Evolutionary conservation across 2,888 invertebrate species (phyloP), one percentile per base, ranked within the genome.

Genomic region (Eilema depressum): DNA sequence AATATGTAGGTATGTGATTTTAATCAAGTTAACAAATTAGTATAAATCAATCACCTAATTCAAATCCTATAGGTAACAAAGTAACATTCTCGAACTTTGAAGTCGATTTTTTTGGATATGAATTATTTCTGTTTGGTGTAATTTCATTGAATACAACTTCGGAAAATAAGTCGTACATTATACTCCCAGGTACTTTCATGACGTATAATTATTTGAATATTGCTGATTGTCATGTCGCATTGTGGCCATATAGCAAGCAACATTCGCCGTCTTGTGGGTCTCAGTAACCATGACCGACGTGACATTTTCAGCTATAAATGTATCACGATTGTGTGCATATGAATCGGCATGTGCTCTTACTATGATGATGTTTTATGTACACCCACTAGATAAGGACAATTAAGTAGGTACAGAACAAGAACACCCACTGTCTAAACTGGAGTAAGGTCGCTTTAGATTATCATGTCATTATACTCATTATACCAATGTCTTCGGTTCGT

Each of bases 281-380:
- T 63, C 61, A 69, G 30, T 30, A 4, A 63, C 63, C 65, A 68
- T 86, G 87, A 86, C 79, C 82, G 84, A 82, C 75, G 80, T 82
- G 88, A 82, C 88, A 88, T 89, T 86, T 86, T 70, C 73, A 80
- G 77, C 81, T 83, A 75, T 75, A 25, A 14, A 65, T 65, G 65
- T 33, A 70, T 72, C 66, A 73, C 84, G 76, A 93, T 93, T 92
- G 92, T 92, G 90, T 92, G 90, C 85, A 89, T 91, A 92, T 92
- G 80, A 89, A 85, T 78, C 85, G 86, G 87, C 86, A 86, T 88
- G 86, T 84, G 81, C 53, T 53, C 76, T 76, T 76, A 74, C 77
- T 81, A 78, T 79, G 78, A 81, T 71, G 75, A 74, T 79, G 81
- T 80, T 82, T 84, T 84, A 87, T 89, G 87, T 79, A 90, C 91